These are phyloP conservation scores for Phortica variegata DNA, from an alignment of 1,140 invertebrate species.

Conservation along the genomic window DNA sequence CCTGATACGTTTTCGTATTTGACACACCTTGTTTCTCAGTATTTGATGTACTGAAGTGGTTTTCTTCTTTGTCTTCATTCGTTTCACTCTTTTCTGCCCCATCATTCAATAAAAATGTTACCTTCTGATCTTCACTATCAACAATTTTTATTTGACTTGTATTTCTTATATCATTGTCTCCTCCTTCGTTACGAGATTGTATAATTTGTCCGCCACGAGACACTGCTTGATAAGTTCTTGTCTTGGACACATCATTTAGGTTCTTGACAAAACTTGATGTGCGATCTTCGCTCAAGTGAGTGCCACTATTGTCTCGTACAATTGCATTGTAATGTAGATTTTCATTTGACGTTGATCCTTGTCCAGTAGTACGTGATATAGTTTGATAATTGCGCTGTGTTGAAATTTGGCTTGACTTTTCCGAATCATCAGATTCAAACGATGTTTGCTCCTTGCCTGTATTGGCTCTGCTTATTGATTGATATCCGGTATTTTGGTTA, in stretches of 20 bases:
- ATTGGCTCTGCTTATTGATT: too few relatives aligned
- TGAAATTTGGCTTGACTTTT: background rate
- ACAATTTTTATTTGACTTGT: too few relatives aligned
- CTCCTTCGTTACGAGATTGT: too few relatives aligned
- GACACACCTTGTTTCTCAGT: too few relatives aligned
- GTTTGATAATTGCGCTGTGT: conserved; percentile 11
- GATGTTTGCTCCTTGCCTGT: background rate
- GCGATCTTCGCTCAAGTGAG: conserved; percentile 26
- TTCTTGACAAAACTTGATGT: conserved; percentile 30
- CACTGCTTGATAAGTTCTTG: conserved; percentile 12
- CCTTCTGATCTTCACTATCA: too few relatives aligned
- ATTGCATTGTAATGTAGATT: conserved; percentile 36
- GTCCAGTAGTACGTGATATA: conserved; percentile 1
- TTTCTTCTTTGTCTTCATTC: too few relatives aligned
- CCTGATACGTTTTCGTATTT: conserved; percentile 2
- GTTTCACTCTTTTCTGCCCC: too few relatives aligned
- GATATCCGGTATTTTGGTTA: too few relatives aligned
- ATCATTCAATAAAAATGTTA: too few relatives aligned
- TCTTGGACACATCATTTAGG: conserved; percentile 5
- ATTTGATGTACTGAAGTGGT: too few relatives aligned
- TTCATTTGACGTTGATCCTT: conserved; percentile 2
- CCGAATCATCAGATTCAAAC: background rate
- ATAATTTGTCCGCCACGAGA: conserved; percentile 24
- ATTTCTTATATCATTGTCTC: too few relatives aligned
- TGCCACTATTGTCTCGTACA: conserved; percentile 17